Conservation (phyloP, 2,113 vertebrate genomes). For the Peucedramus taeniatus region DNA sequence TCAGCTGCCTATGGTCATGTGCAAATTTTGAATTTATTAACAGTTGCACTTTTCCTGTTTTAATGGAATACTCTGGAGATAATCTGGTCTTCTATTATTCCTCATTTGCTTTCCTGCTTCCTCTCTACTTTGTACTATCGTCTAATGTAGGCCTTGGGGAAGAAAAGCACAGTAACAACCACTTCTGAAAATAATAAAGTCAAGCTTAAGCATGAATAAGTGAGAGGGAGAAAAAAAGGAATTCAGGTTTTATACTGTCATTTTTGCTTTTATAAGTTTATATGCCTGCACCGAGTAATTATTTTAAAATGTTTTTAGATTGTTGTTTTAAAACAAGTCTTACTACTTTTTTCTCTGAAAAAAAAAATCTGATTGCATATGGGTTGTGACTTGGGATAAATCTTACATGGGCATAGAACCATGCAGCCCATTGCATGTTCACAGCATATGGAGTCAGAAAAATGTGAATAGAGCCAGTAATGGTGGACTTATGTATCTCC, state of each 20-base stretch:
- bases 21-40: not conserved
- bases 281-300: not conserved
- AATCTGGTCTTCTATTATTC: not conserved
- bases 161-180: not conserved
- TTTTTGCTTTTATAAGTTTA: not conserved
- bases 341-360: not conserved
- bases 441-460: not conserved
- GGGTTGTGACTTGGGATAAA: not conserved
- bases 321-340: not conserved
- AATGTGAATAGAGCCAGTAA: not conserved
- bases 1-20: not conserved
- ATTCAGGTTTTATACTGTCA: not conserved
- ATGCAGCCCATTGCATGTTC: not conserved
- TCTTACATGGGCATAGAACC: not conserved
- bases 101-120: not conserved
- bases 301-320: not conserved
- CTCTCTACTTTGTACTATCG: not conserved
- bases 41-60: not conserved
- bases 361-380: not conserved
- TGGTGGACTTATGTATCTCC: not conserved
- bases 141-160: not conserved
- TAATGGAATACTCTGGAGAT: not conserved
- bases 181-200: not conserved
- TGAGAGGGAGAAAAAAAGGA: not conserved
- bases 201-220: not conserved